Evolutionary conservation across 1,140 invertebrate species (phyloP).

Genomic region (silkworm (Bombyx mori)): DNA sequence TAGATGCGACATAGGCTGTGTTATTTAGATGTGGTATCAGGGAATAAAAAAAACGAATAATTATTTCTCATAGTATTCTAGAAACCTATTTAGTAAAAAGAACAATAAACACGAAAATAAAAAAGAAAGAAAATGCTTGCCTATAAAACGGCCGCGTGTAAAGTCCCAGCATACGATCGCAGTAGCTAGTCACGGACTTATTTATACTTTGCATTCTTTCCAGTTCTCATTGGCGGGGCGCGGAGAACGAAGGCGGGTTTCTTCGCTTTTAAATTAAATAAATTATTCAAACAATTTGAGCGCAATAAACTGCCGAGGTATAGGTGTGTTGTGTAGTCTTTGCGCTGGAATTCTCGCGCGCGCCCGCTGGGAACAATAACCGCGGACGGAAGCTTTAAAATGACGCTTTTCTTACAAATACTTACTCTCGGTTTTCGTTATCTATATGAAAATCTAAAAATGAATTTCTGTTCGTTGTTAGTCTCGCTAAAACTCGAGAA

Average conservation of each 20-base stretch:
- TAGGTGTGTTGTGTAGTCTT: constrained; percentile 42
- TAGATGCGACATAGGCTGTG: too few relatives aligned
- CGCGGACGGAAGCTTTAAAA: constrained; percentile 31
- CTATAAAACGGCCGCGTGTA: too few relatives aligned
- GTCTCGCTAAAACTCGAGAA: too few relatives aligned
- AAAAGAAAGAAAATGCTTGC: too few relatives aligned
- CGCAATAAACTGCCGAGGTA: constrained; percentile 59
- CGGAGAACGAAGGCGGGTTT: constrained; percentile 54
- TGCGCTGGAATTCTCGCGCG: constrained; percentile 49
- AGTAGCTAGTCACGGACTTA: constrained; percentile 8
- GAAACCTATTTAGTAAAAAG: too few relatives aligned
- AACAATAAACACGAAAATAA: too few relatives aligned
- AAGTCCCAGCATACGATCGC: too few relatives aligned
- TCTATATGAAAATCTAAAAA: background rate
- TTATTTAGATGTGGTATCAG: too few relatives aligned
- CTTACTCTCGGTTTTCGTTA: background rate
- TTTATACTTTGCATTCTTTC: constrained; percentile 47
- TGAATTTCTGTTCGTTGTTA: too few relatives aligned
- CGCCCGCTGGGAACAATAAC: constrained; percentile 56
- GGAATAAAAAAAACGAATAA: too few relatives aligned
- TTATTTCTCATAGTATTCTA: too few relatives aligned
- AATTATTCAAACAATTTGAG: constrained; percentile 69
- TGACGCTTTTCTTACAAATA: constrained; percentile 11
- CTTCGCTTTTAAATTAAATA: constrained; percentile 70
- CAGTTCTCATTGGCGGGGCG: constrained; percentile 44